Percentiles rank a stretch among this genome's conserved stretches.
phyloP scores from a whole-genome alignment of 2,888 invertebrate species.

The Oeneis ivallda region DNA sequence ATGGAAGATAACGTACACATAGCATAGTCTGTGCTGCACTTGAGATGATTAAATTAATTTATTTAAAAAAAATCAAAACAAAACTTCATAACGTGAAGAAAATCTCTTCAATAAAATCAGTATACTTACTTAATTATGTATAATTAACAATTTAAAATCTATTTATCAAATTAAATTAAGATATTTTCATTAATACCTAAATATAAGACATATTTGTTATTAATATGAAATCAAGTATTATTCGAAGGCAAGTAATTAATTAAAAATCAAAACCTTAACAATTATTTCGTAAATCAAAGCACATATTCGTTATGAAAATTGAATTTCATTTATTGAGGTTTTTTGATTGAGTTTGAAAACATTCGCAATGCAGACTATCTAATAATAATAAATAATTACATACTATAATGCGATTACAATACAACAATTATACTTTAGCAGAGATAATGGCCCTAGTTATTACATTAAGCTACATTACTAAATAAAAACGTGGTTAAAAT shows the following conservation, averaged over 20 bases:
- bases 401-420: constrained; percentile 72
- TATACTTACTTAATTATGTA: no score
- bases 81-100: neutral
- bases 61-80: neutral
- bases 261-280: no score
- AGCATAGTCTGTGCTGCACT: constrained; percentile 58
- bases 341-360: constrained; percentile 29
- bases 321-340: neutral
- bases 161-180: no score
- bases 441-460: constrained; percentile 34
- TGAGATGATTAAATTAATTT: constrained; percentile 33
- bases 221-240: no score
- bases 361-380: constrained; percentile 67
- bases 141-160: no score
- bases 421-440: constrained; percentile 52
- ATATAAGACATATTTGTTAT: no score
- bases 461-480: constrained; percentile 19
- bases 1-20: constrained; percentile 75
- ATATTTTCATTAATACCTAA: no score
- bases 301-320: no score
- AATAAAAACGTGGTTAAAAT: constrained; percentile 29
- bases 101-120: no score
- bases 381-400: constrained; percentile 66
- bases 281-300: no score
- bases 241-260: no score